A percentile compares a stretch with the other conserved stretches of the same genome.
phyloP scores from a whole-genome alignment of 2,888 invertebrate species.

The Drosophila incognita region DNA sequence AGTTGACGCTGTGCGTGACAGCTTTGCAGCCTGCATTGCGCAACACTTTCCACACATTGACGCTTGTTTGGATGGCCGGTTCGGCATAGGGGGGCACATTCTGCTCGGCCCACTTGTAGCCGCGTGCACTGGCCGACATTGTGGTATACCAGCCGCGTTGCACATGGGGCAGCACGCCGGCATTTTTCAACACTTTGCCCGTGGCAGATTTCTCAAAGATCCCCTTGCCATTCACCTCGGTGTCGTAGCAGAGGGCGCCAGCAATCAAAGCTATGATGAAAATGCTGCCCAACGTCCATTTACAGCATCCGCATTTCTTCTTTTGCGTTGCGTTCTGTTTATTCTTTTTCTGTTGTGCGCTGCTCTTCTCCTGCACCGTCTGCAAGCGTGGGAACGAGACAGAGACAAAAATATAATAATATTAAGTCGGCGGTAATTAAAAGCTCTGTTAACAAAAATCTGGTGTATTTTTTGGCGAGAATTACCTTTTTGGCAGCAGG shows the following conservation, averaged over 20 bases:
- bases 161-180: conserved; percentile 88
- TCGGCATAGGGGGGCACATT: conserved; percentile 89
- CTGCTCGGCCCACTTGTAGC: conserved; percentile 89
- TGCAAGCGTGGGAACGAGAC: conserved; percentile 23
- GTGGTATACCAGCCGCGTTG: conserved; percentile 88
- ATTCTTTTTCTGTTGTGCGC: conserved; percentile 82
- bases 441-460: background rate
- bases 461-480: background rate
- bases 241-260: conserved; percentile 88
- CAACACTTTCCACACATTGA: conserved; percentile 87
- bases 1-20: conserved; percentile 86
- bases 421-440: conserved; percentile 12
- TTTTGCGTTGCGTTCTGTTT: conserved; percentile 72
- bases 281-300: conserved; percentile 89
- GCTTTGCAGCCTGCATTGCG: conserved; percentile 86
- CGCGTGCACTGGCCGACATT: conserved; percentile 87
- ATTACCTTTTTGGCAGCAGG: conserved; percentile 82
- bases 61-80: conserved; percentile 88
- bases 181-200: conserved; percentile 88
- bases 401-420: conserved; percentile 2
- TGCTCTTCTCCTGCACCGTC: conserved; percentile 82
- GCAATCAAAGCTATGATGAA: conserved; percentile 87
- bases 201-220: conserved; percentile 90
- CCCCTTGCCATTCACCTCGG: conserved; percentile 88
- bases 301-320: conserved; percentile 86